Evolutionary conservation across 2,888 invertebrate species (phyloP), one percentile per base, ranked within the genome.

Genomic region (Thymelicus sylvestris): DNA sequence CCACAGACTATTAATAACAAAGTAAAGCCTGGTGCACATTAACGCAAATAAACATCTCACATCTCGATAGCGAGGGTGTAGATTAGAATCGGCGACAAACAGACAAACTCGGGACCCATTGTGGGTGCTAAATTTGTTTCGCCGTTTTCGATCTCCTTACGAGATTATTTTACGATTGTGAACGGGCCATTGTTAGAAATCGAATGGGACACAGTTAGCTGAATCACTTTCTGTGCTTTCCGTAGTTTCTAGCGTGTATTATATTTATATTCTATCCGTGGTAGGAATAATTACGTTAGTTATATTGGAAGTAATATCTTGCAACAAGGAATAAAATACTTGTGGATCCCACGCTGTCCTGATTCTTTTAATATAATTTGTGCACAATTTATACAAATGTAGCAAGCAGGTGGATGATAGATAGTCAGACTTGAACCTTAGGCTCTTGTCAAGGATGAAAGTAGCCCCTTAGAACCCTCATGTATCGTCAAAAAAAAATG

Each of bases 41-140:
- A 81, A 80, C 82, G 76, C 81, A 84, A 86, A 85, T 86, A 87
- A 86, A 88, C 87, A 89, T 84, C 86, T 86, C 78, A 75, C 75
- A 89, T 87, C 87, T 78, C 80, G 92, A 92, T 92, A 91, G 79
- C 74, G 81, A 80, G 83, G 87, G 88, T 87, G 87, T 85, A 87
- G 93, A 92, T 93, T 84, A 79, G 78, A 84, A 93, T 92, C 91
- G 82, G 76, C 77, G 86, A 70, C 69, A 70, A 70, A 70, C 70
- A 84, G 89, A 89, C 91, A 91, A 92, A 91, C 93, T 88, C 86
- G 84, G 85, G 83, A 77, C 85, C 91, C 84, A 91, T 93, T 93
- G 93, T 93, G 85, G 86, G 79, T 80, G 90, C 88, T 90, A 92
- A 93, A 93, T 93, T 93, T 92, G 93, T 92, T 91, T 86, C 86